Evolutionary conservation across 2,113 vertebrate species (phyloP).

Genomic region (Poicephalus gulielmi): DNA sequence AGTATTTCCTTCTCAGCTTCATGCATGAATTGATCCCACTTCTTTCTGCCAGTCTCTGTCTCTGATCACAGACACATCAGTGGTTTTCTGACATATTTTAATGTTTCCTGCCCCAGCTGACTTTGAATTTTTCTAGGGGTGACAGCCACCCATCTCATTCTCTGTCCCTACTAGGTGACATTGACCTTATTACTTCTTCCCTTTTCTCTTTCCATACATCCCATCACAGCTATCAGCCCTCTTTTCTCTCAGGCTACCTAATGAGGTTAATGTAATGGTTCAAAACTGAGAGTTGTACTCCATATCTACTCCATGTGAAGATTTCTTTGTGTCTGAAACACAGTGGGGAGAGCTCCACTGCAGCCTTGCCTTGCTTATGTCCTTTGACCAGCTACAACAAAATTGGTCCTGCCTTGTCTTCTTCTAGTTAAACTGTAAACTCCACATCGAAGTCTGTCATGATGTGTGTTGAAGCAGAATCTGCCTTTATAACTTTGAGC

Average conservation of each 20-base stretch:
- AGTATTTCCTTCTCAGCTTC: neutral
- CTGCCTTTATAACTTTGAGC: neutral
- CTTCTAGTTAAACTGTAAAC: neutral
- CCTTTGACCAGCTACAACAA: neutral
- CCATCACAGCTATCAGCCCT: neutral
- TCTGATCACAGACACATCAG: neutral
- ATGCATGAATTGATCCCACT: neutral
- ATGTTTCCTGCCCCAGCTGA: neutral
- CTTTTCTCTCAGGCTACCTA: neutral
- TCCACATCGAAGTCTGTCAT: neutral
- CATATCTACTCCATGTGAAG: fast-evolving
- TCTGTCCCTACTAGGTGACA: neutral
- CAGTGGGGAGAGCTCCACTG: neutral
- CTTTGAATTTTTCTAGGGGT: neutral
- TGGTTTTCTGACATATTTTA: neutral
- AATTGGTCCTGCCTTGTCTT: neutral
- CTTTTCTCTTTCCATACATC: neutral
- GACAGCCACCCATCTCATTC: neutral
- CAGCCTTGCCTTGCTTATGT: neutral
- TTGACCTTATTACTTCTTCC: neutral
- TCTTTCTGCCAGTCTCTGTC: neutral
- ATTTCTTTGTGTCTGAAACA: neutral
- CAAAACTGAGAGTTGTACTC: neutral
- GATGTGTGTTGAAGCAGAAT: neutral
- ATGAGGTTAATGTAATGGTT: neutral